These are phyloP conservation scores for Apis florea DNA, from an alignment of 1,140 invertebrate species.

Conservation along the genomic window DNA sequence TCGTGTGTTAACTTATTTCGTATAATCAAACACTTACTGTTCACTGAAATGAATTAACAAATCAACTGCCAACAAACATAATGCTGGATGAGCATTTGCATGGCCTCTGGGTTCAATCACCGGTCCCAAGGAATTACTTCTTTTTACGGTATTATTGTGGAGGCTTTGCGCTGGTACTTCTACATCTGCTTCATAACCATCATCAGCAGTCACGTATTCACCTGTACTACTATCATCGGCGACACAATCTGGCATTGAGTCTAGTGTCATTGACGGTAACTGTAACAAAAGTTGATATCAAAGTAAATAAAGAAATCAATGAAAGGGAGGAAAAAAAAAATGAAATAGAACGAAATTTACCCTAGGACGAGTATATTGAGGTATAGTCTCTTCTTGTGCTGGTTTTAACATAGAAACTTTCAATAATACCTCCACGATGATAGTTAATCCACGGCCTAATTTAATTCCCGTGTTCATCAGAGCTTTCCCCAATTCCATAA, in stretches of 20 bases:
- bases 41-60: slow-evolving; percentile 83
- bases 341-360: slow-evolving; percentile 58
- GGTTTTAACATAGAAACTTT: slow-evolving; percentile 75
- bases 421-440: slow-evolving; percentile 73
- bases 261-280: slow-evolving; percentile 75
- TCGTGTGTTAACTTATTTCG: background rate
- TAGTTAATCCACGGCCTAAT: slow-evolving; percentile 72
- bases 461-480: slow-evolving; percentile 70
- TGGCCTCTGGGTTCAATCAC: slow-evolving; percentile 70
- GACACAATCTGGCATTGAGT: slow-evolving; percentile 78
- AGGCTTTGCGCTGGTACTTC: slow-evolving; percentile 74
- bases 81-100: slow-evolving; percentile 81
- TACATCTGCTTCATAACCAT: slow-evolving; percentile 83
- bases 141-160: slow-evolving; percentile 58
- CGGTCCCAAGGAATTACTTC: slow-evolving; percentile 59
- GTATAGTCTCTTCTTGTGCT: slow-evolving; percentile 72
- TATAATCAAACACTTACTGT: slow-evolving; percentile 73
- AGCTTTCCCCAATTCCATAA: slow-evolving; percentile 66
- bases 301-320: background rate
- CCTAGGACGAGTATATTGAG: slow-evolving; percentile 72
- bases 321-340: background rate
- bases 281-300: slow-evolving; percentile 46
- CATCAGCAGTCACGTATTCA: slow-evolving; percentile 82
- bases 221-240: slow-evolving; percentile 80
- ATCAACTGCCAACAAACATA: slow-evolving; percentile 83